Conservation (phyloP, 2,113 vertebrate species). For the Rhineura floridana region DNA sequence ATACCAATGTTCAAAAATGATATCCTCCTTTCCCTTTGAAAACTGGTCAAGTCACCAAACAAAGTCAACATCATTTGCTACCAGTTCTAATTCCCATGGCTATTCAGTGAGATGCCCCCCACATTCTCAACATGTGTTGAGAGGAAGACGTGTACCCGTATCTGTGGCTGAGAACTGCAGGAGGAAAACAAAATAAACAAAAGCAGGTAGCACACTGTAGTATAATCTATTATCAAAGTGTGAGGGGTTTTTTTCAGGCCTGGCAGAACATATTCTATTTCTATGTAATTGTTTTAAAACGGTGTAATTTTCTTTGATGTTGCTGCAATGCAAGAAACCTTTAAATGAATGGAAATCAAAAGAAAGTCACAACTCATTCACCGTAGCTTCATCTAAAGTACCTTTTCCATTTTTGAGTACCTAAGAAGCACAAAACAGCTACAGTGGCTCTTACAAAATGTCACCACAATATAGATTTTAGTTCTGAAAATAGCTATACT, state of each 20-base stretch:
- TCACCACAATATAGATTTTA: neutral
- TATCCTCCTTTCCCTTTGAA: neutral
- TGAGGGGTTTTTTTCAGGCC: neutral
- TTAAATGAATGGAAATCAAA: conserved; percentile 1
- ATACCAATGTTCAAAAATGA: neutral
- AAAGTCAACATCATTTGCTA: neutral
- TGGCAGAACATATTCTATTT: conserved; percentile 37
- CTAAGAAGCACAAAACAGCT: neutral
- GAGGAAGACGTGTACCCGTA: conserved; percentile 1
- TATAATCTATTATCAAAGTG: conserved; percentile 22
- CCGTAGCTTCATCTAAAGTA: neutral
- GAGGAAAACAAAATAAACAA: conserved; percentile 31
- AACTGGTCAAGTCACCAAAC: neutral
- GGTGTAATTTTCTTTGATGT: neutral
- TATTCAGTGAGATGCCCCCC: neutral
- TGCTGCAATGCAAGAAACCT: conserved; percentile 4
- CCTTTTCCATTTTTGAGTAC: conserved; percentile 1
- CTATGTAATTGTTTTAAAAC: conserved; percentile 36
- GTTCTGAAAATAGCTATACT: neutral
- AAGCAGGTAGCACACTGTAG: conserved; percentile 12
- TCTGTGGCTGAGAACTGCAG: conserved; percentile 45
- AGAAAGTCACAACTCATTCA: conserved; percentile 23
- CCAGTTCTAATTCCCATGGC: neutral
- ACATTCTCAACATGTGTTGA: neutral
- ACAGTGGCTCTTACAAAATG: conserved; percentile 1